Evolutionary conservation across 2,113 vertebrate species (phyloP).

Genomic region (Erythrocercus mccallii): DNA sequence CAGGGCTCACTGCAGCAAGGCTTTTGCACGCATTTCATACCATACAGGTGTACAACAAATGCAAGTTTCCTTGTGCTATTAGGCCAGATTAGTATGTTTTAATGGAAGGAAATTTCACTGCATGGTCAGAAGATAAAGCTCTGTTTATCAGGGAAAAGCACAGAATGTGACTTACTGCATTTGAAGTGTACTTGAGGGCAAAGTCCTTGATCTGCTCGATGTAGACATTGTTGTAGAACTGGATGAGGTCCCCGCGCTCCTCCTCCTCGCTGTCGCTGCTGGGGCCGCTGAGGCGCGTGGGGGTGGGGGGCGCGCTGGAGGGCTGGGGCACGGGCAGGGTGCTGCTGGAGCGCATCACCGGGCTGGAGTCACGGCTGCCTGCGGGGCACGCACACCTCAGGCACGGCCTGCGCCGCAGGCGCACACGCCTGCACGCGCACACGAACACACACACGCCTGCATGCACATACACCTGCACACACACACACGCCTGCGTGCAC

Average conservation of each 20-base stretch:
- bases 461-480: no score
- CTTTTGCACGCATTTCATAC: accelerated
- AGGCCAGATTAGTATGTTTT: not conserved
- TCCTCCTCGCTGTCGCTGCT: slow-evolving; percentile 74
- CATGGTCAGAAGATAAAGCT: accelerated
- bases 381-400: not conserved
- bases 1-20: not conserved
- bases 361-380: slow-evolving; percentile 84
- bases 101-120: not conserved
- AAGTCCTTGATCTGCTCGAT: slow-evolving; percentile 83
- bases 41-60: accelerated
- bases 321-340: slow-evolving; percentile 83
- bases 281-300: slow-evolving; percentile 64
- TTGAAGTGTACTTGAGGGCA: slow-evolving; percentile 83
- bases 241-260: slow-evolving; percentile 88
- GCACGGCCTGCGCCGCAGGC: no score
- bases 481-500: no score
- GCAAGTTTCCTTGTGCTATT: accelerated
- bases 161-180: slow-evolving; percentile 36
- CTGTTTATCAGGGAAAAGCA: not conserved
- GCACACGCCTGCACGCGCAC: no score
- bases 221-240: slow-evolving; percentile 89
- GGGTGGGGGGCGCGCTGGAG: slow-evolving; percentile 82
- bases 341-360: slow-evolving; percentile 85
- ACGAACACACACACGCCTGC: no score